Conservation (phyloP, 2,888 invertebrate species). For the Thereva nobilitata region DNA sequence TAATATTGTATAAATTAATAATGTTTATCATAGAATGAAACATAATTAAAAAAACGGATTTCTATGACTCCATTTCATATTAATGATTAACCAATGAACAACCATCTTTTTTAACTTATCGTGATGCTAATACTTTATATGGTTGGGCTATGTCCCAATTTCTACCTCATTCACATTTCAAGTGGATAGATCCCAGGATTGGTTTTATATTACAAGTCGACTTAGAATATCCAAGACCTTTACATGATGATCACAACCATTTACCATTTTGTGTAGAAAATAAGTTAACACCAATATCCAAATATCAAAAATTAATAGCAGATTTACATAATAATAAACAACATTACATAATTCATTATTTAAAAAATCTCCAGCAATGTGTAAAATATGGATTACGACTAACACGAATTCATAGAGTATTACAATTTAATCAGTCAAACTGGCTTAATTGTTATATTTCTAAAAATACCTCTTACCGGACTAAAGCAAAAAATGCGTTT, state of each 20-base stretch:
- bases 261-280: constrained; percentile 36
- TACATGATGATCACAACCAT: constrained; percentile 45
- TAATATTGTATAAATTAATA: too few relatives aligned
- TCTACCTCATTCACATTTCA: constrained; percentile 43
- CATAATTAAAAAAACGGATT: too few relatives aligned
- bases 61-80: too few relatives aligned
- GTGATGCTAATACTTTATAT: constrained; percentile 45
- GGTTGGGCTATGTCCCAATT: constrained; percentile 44
- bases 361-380: constrained; percentile 44
- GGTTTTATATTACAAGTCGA: constrained; percentile 52
- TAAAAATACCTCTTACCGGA: constrained; percentile 45
- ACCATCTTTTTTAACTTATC: constrained; percentile 37
- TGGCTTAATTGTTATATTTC: constrained; percentile 46
- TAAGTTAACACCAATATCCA: constrained; percentile 34
- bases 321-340: constrained; percentile 40
- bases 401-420: constrained; percentile 46
- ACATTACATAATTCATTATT: constrained; percentile 45
- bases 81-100: too few relatives aligned
- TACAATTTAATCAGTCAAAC: constrained; percentile 45
- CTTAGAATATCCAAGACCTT: constrained; percentile 40
- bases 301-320: constrained; percentile 33
- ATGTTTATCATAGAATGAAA: too few relatives aligned
- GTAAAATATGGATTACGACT: constrained; percentile 45
- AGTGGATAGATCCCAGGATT: constrained; percentile 41
- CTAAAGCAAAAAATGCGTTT: too few relatives aligned